Evolutionary conservation across 2,113 vertebrate genomes (phyloP).

Genomic region (Macrotis lagotis): DNA sequence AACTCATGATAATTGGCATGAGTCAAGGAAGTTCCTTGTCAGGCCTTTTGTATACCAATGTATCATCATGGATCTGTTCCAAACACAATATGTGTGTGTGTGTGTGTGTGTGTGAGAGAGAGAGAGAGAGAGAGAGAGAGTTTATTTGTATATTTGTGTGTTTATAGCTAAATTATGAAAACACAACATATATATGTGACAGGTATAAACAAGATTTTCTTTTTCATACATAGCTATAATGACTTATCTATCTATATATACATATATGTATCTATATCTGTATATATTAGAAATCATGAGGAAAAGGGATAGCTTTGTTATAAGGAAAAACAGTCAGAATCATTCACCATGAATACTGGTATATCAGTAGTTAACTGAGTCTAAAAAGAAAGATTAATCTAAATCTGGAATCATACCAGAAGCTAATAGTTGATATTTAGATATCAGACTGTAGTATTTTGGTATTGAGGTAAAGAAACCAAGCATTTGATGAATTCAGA

Average conservation of each 20-base stretch:
- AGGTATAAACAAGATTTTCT: neutral
- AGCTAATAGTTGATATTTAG: neutral
- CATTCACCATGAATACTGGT: neutral
- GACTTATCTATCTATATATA: neutral
- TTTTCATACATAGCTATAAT: neutral
- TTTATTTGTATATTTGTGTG: neutral
- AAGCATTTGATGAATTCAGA: neutral
- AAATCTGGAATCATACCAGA: neutral
- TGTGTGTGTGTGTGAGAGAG: too few species aligned
- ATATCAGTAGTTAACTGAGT: neutral
- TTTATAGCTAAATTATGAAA: neutral
- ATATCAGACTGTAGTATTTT: neutral
- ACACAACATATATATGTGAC: neutral
- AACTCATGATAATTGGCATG: neutral
- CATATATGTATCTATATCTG: neutral
- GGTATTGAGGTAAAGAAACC: neutral
- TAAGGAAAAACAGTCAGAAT: neutral
- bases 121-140: too few species aligned
- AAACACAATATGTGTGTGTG: neutral
- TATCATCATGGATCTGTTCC: neutral
- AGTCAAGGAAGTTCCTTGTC: neutral
- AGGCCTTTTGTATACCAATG: neutral
- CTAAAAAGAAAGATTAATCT: neutral
- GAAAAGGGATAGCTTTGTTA: neutral
- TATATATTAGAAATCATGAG: neutral